Conservation (phyloP, 2,113 vertebrate species). For the Eretmodus cyanostictus region DNA sequence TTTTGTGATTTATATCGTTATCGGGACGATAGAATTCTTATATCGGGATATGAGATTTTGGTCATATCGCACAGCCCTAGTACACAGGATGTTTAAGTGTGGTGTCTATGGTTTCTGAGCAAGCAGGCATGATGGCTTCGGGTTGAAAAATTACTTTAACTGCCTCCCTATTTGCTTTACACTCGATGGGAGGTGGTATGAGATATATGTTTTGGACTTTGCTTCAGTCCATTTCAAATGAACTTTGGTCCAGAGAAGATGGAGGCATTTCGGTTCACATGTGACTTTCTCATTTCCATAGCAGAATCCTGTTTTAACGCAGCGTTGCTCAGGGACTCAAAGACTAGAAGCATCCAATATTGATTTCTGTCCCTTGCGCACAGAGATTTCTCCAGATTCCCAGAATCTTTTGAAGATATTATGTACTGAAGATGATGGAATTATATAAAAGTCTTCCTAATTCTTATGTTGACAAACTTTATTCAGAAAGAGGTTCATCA, state of each 20-base stretch:
- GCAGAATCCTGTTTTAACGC: not conserved
- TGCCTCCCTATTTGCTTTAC: not conserved
- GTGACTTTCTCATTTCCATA: not conserved
- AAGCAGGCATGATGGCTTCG: not conserved
- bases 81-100: not conserved
- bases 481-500: accelerated
- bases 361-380: not conserved
- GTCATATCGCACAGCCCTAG: too few relatives aligned
- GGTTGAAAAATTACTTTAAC: not conserved
- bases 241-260: not conserved
- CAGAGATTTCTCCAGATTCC: not conserved
- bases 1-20: too few relatives aligned
- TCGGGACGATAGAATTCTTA: too few relatives aligned
- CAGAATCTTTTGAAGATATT: not conserved
- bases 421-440: not conserved
- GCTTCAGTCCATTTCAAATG: not conserved
- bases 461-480: not conserved
- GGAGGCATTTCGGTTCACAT: not conserved
- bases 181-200: not conserved
- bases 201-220: not conserved
- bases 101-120: not conserved
- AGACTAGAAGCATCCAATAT: not conserved
- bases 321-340: not conserved
- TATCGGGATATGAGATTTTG: too few relatives aligned
- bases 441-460: not conserved